Conservation (phyloP, 1,140 invertebrate species). For the Vollenhovia emeryi region DNA sequence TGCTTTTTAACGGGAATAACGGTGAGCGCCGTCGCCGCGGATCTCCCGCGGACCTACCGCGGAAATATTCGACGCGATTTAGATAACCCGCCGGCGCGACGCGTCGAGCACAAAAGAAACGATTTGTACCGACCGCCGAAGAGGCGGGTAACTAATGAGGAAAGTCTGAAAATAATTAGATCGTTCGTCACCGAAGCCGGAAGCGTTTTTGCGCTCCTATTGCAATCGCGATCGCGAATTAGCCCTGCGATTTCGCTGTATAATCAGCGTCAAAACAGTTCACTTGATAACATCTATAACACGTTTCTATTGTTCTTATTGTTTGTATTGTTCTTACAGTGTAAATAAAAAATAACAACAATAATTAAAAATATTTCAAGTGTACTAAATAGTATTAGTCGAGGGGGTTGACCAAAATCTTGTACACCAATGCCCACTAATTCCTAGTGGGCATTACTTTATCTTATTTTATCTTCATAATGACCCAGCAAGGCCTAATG, state of each 20-base stretch:
- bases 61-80: conserved; percentile 76
- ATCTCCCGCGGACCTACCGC: conserved; percentile 37
- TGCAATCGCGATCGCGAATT: conserved; percentile 4
- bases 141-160: conserved; percentile 53
- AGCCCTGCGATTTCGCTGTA: not conserved
- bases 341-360: not conserved
- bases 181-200: conserved; percentile 66
- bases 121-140: conserved; percentile 44
- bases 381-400: not conserved
- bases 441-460: too few relatives aligned
- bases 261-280: not conserved
- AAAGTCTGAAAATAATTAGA: conserved; percentile 75
- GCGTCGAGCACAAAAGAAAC: conserved; percentile 63
- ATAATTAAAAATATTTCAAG: not conserved
- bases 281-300: not conserved
- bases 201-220: conserved; percentile 29
- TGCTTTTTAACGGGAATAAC: conserved; percentile 74
- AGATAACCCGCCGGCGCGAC: conserved; percentile 66
- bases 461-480: too few relatives aligned
- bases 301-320: not conserved
- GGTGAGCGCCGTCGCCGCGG: conserved; percentile 26
- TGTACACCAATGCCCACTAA: too few relatives aligned
- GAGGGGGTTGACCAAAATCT: too few relatives aligned
- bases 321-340: not conserved
- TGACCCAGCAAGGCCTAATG: too few relatives aligned